Evolutionary conservation across 2,113 vertebrate genomes (phyloP).

Genomic region (Epinephelus cyanopodus): DNA sequence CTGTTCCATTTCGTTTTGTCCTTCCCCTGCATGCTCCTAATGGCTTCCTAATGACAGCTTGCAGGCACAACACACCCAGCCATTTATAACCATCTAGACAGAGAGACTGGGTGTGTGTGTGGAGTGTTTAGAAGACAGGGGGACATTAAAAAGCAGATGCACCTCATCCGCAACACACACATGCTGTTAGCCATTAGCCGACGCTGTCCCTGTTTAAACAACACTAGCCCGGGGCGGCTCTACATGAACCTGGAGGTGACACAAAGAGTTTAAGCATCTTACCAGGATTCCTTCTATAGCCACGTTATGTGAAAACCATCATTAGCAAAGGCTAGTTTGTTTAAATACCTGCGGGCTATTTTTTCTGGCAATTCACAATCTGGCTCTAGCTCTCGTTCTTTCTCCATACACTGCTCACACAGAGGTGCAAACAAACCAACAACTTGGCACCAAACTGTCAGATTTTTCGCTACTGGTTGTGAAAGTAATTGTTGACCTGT

Average conservation of each 20-base stretch:
- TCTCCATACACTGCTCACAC: constrained; percentile 35
- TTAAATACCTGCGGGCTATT: constrained; percentile 57
- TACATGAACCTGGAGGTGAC: constrained; percentile 66
- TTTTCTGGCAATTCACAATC: constrained; percentile 52
- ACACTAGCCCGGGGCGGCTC: constrained; percentile 52
- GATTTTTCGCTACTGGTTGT: constrained; percentile 50
- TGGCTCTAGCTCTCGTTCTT: constrained; percentile 23
- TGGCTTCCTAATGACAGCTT: constrained; percentile 84
- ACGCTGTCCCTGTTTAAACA: constrained; percentile 57
- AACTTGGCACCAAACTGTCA: constrained; percentile 50
- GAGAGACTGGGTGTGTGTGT: constrained; percentile 44
- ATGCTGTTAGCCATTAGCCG: constrained; percentile 54
- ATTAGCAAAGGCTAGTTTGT: constrained; percentile 63
- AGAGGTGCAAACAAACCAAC: constrained; percentile 50
- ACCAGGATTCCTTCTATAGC: constrained; percentile 40
- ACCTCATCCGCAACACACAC: constrained; percentile 56
- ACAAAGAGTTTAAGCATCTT: constrained; percentile 59
- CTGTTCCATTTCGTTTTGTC: constrained; percentile 67
- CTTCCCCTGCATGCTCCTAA: constrained; percentile 77
- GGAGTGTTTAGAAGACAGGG: constrained; percentile 51
- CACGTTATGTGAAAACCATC: constrained; percentile 62
- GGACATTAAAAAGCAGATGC: constrained; percentile 72
- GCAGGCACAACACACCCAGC: constrained; percentile 77
- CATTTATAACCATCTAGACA: constrained; percentile 79
- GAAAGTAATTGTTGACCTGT: constrained; percentile 43